These are phyloP conservation scores for Melanotaenia maccullochi DNA, from an alignment of 2,797 vertebrate species.

Conservation along the genomic window DNA sequence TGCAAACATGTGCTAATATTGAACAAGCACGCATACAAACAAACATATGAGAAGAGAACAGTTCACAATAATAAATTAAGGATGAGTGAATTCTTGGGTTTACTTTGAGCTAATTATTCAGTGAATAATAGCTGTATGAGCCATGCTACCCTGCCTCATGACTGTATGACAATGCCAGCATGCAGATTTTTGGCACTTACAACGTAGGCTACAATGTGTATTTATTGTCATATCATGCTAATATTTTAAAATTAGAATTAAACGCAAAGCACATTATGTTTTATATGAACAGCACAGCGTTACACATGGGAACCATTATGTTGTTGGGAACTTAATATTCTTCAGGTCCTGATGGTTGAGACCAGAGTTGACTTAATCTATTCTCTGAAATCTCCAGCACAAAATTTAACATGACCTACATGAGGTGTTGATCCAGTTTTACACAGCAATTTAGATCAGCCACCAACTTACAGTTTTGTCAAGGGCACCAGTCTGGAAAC, in stretches of 20 bases:
- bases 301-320: neutral
- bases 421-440: slow-evolving; percentile 1
- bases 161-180: neutral
- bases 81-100: neutral
- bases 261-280: slow-evolving; percentile 7
- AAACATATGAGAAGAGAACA: slow-evolving; percentile 1
- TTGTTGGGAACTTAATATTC: neutral
- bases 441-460: neutral
- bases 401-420: slow-evolving; percentile 11
- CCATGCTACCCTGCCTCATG: neutral
- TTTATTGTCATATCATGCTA: neutral
- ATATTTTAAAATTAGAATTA: neutral
- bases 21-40: slow-evolving; percentile 10
- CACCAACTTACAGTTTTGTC: neutral
- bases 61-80: slow-evolving; percentile 15
- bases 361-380: neutral
- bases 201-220: neutral
- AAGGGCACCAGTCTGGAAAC: neutral
- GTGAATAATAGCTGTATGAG: neutral
- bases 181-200: neutral
- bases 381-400: neutral
- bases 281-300: neutral
- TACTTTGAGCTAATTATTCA: neutral
- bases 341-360: neutral
- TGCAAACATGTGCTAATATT: slow-evolving; percentile 17